Evolutionary conservation across 2,113 vertebrate species (phyloP).

Genomic region (Elephas maximus): DNA sequence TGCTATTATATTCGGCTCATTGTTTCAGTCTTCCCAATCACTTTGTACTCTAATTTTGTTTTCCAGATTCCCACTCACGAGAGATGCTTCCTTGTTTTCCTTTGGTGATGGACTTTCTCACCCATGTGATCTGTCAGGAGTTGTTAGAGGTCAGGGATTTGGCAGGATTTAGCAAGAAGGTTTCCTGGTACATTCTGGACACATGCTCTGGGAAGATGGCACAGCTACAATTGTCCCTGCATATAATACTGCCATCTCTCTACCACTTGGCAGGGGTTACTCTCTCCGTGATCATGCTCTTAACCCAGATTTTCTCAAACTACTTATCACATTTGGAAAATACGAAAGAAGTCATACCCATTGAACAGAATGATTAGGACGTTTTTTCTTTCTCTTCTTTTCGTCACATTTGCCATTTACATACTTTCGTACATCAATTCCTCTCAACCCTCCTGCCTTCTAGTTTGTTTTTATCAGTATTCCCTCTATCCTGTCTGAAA

Average conservation of each 20-base stretch:
- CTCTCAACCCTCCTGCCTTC: background rate
- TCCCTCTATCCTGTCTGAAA: background rate
- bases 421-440: background rate
- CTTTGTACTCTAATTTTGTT: slow-evolving; percentile 5
- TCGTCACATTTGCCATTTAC: background rate
- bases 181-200: slow-evolving; percentile 26
- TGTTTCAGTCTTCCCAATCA: background rate
- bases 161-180: background rate
- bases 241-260: background rate
- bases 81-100: background rate
- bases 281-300: background rate
- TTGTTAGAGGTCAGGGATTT: background rate
- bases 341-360: background rate
- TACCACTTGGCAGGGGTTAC: accelerated
- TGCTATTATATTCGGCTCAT: background rate
- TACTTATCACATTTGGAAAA: background rate
- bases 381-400: background rate
- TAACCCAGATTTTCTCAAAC: slow-evolving; percentile 37
- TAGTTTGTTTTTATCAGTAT: background rate
- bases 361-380: background rate
- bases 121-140: background rate
- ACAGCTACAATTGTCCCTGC: background rate
- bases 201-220: background rate
- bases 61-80: background rate
- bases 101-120: background rate